These are phyloP conservation scores for Apocrypta bakeri DNA, from an alignment of 1,140 invertebrate species.

Conservation along the genomic window DNA sequence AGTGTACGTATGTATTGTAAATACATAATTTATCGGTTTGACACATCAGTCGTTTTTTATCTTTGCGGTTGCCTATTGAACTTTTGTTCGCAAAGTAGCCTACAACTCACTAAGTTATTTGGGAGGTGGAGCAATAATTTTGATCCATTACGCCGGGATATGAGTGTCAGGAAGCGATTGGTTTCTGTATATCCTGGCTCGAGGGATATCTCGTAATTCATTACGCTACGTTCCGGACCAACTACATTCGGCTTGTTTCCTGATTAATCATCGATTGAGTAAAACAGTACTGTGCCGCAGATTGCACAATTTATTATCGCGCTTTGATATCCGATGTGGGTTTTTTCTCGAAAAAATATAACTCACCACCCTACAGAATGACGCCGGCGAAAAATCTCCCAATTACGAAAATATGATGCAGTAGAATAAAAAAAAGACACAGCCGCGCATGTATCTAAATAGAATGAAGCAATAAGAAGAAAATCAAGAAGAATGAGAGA, in stretches of 20 bases:
- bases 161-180: constrained; percentile 24
- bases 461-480: neutral
- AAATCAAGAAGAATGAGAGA: neutral
- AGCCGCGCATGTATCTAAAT: neutral
- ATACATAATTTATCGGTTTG: neutral
- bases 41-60: neutral
- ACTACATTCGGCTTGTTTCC: neutral
- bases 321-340: too few species aligned
- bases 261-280: neutral
- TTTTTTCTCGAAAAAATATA: neutral
- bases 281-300: neutral
- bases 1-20: neutral
- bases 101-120: constrained; percentile 11
- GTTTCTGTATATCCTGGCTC: neutral
- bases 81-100: too few species aligned
- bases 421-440: neutral
- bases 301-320: neutral
- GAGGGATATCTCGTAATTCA: neutral
- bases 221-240: neutral
- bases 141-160: constrained; percentile 14
- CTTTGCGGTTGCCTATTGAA: neutral
- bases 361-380: too few species aligned
- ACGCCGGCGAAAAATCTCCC: too few species aligned
- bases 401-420: too few species aligned
- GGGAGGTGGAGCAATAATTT: constrained; percentile 43